Evolutionary conservation across 2,113 vertebrate species (phyloP).

Genomic region (Mobula hypostoma): DNA sequence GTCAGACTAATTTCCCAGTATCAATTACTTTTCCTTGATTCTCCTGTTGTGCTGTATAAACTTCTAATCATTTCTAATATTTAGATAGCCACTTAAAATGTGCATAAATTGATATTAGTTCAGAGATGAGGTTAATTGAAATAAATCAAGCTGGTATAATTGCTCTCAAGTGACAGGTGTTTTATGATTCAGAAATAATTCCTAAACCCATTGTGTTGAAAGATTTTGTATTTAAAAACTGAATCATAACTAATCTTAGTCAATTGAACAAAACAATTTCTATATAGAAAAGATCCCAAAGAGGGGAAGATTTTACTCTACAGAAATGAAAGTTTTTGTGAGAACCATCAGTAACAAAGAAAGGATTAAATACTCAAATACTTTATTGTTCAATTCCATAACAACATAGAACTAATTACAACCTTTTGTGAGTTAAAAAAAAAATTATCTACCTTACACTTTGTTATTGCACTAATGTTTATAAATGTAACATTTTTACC

Average conservation of each 20-base stretch:
- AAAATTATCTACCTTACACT: conserved; percentile 19
- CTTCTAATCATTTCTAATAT: too few relatives aligned
- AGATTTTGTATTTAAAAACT: neutral
- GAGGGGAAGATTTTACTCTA: neutral
- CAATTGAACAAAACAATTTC: neutral
- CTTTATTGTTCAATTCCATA: conserved; percentile 29
- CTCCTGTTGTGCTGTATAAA: too few relatives aligned
- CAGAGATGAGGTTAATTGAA: neutral
- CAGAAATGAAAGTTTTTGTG: neutral
- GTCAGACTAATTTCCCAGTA: too few relatives aligned
- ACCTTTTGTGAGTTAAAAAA: neutral
- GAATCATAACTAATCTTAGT: neutral
- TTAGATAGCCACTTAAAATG: neutral
- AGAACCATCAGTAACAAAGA: conserved; percentile 12
- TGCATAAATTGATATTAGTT: neutral
- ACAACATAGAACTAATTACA: conserved; percentile 17
- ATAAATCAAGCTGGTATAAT: neutral
- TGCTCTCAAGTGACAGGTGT: too few relatives aligned
- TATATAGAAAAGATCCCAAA: neutral
- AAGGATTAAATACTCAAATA: conserved; percentile 10
- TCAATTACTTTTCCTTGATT: too few relatives aligned
- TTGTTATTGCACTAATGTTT: conserved; percentile 36
- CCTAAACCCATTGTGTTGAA: neutral
- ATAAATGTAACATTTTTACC: neutral
- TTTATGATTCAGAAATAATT: too few relatives aligned